phyloP scores from a whole-genome alignment of 2,797 vertebrate genomes.

The Setipinna tenuifilis region DNA sequence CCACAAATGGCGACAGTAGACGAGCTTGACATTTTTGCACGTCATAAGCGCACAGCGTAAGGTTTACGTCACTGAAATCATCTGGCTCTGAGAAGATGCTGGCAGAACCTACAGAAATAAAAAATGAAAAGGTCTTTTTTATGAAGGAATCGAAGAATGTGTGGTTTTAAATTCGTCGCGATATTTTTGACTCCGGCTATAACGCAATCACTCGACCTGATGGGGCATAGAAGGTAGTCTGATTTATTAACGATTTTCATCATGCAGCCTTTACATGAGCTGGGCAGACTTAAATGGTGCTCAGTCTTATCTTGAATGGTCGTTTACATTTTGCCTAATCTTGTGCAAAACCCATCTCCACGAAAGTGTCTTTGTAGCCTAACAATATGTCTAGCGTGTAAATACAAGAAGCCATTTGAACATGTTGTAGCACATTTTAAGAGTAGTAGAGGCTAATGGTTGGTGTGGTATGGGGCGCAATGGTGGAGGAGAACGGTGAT shows the following conservation, averaged over 20 bases:
- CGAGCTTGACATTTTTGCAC: slow-evolving; percentile 36
- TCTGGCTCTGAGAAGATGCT: slow-evolving; percentile 76
- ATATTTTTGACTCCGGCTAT: slow-evolving; percentile 4
- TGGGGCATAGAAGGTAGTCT: slow-evolving; percentile 52
- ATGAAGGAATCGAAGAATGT: slow-evolving; percentile 18
- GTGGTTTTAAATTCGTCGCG: slow-evolving; percentile 7
- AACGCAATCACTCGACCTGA: slow-evolving; percentile 28
- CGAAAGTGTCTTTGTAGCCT: background rate
- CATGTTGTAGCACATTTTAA: background rate
- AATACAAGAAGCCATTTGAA: background rate
- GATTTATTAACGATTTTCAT: slow-evolving; percentile 30
- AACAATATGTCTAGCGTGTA: background rate
- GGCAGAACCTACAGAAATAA: slow-evolving; percentile 70
- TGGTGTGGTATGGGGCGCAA: slow-evolving; percentile 35
- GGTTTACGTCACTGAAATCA: slow-evolving; percentile 80
- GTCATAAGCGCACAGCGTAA: slow-evolving; percentile 69
- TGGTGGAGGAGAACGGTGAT: slow-evolving; percentile 54
- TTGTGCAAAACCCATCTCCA: background rate
- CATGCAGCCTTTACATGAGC: slow-evolving; percentile 16
- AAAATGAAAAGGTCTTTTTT: slow-evolving; percentile 57
- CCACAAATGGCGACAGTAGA: slow-evolving; percentile 54
- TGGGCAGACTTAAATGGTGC: slow-evolving; percentile 7
- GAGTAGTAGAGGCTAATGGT: background rate
- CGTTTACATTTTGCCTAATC: slow-evolving; percentile 14
- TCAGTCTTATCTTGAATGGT: background rate